phyloP scores from a whole-genome alignment of 2,797 vertebrate genomes.

The Characodon lateralis region DNA sequence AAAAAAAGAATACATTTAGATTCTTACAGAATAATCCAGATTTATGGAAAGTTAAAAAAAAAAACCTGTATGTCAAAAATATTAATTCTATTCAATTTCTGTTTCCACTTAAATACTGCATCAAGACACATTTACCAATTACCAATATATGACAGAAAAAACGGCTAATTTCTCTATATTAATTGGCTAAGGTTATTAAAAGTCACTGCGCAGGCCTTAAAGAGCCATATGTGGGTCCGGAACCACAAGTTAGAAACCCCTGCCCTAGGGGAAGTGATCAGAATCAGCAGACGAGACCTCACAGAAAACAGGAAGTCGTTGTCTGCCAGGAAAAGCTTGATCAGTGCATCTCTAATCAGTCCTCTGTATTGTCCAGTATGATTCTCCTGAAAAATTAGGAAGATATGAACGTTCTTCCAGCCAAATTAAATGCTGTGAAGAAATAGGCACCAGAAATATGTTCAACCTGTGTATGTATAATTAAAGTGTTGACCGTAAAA shows the following conservation, averaged over 20 bases:
- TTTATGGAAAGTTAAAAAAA: too few relatives aligned
- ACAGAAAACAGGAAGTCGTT: not conserved
- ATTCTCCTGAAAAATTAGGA: constrained; percentile 8
- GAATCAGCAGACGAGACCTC: not conserved
- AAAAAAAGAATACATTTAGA: too few relatives aligned
- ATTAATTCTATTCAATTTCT: not conserved
- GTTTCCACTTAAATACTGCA: not conserved
- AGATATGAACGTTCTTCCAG: not conserved
- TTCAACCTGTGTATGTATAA: constrained; percentile 1
- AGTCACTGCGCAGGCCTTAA: not conserved
- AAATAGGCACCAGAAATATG: constrained; percentile 9
- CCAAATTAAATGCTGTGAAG: constrained; percentile 9
- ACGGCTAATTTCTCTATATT: not conserved
- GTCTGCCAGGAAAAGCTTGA: not conserved
- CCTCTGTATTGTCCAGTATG: too few relatives aligned
- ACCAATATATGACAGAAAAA: not conserved
- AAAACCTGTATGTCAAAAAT: too few relatives aligned
- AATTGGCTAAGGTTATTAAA: not conserved
- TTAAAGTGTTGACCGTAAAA: not conserved
- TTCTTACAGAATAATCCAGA: too few relatives aligned
- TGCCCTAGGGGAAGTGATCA: too few relatives aligned
- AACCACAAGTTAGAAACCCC: too few relatives aligned
- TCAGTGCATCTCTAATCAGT: too few relatives aligned
- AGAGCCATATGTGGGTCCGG: not conserved
- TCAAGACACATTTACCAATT: not conserved